phyloP scores from a whole-genome alignment of 2,888 invertebrate species.

The Entomobrya multifasciata region DNA sequence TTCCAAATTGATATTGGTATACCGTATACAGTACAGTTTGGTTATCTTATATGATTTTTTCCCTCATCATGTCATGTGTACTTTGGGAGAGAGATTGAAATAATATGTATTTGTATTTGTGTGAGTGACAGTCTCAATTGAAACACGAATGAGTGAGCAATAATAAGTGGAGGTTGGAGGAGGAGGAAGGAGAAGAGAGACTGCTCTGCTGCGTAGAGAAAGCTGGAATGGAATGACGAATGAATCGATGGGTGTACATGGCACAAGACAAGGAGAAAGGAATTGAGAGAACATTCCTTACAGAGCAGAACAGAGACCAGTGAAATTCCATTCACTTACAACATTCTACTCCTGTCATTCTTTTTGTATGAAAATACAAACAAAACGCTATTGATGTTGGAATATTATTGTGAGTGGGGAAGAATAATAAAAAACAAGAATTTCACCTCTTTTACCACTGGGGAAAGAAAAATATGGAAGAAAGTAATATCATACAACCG shows the following conservation, averaged over 20 bases:
- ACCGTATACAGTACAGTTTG: no score
- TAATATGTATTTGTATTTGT: conserved; percentile 47
- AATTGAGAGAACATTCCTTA: conserved; percentile 63
- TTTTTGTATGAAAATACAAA: no score
- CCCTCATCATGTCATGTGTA: neutral
- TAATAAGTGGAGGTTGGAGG: no score
- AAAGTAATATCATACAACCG: no score
- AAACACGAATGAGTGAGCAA: conserved; percentile 63
- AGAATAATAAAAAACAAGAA: neutral
- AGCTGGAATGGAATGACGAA: conserved; percentile 39
- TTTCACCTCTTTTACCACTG: no score
- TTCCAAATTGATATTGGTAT: no score
- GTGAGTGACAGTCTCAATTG: conserved; percentile 59
- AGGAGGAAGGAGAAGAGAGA: no score
- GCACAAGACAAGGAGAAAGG: conserved; percentile 29
- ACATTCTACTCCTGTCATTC: conserved; percentile 33
- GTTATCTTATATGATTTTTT: neutral
- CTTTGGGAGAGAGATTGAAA: conserved; percentile 5
- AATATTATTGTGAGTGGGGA: neutral
- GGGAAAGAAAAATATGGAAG: neutral
- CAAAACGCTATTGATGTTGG: neutral
- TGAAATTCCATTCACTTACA: conserved; percentile 57
- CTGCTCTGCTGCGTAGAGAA: no score
- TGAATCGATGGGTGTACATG: conserved; percentile 42
- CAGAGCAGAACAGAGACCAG: conserved; percentile 59